phyloP scores from a whole-genome alignment of 1,140 invertebrate genomes.

The Pachyrhynchus sulphureomaculatus region DNA sequence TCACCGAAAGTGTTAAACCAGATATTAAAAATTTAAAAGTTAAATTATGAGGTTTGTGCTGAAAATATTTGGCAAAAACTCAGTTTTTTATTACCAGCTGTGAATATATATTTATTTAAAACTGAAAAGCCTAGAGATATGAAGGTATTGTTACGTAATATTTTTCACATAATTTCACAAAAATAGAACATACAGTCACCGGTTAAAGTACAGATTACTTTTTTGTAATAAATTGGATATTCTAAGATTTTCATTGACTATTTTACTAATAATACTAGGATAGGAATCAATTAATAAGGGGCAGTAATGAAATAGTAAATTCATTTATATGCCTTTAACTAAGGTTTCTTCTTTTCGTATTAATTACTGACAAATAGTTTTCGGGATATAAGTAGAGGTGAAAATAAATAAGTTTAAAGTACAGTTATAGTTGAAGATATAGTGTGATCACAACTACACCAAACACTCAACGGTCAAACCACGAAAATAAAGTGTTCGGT shows the following conservation, averaged over 20 bases:
- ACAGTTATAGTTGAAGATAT: too few species aligned
- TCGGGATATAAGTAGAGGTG: too few species aligned
- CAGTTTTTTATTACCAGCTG: slow-evolving; percentile 31
- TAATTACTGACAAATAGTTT: too few species aligned
- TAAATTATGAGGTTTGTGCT: background rate
- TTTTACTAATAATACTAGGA: too few species aligned
- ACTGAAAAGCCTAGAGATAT: slow-evolving; percentile 20
- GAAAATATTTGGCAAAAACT: slow-evolving; percentile 28
- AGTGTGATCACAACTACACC: too few species aligned
- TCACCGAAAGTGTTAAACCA: background rate
- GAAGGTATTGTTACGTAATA: slow-evolving; percentile 29
- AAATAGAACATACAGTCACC: slow-evolving; percentile 19
- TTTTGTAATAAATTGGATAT: background rate
- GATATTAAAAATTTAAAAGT: background rate
- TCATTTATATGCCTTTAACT: too few species aligned
- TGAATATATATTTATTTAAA: slow-evolving; percentile 29
- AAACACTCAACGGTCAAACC: too few species aligned
- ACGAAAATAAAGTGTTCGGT: too few species aligned
- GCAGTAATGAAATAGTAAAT: too few species aligned
- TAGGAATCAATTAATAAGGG: too few species aligned
- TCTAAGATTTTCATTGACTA: background rate
- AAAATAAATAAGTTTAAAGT: too few species aligned
- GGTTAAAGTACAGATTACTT: background rate
- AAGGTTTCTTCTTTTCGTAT: too few species aligned
- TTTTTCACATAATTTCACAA: slow-evolving; percentile 24